These are phyloP conservation scores for Axinella damicornis DNA, from an alignment of 37 sponge, comb jelly and placozoan species.

Conservation along the genomic window DNA sequence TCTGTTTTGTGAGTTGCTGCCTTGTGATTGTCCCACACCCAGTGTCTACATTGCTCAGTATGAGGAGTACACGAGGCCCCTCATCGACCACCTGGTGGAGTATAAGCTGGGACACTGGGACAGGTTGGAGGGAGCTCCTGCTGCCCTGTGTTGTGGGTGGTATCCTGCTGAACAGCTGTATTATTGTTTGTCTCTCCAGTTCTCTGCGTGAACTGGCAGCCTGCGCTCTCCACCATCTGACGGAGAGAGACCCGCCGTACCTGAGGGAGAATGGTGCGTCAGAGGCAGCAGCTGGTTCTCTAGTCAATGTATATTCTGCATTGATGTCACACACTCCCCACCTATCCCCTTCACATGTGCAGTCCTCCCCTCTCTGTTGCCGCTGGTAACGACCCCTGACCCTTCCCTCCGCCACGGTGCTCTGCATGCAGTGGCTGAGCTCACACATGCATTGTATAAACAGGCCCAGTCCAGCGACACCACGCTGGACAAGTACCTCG, in stretches of 20 bases:
- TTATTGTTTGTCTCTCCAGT: no score
- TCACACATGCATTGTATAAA: conserved; percentile 50
- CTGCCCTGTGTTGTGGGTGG: no score
- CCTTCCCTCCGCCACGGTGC: conserved; percentile 86
- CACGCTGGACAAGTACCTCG: conserved; percentile 19
- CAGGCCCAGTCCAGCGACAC: not conserved
- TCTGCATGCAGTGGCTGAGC: conserved; percentile 77
- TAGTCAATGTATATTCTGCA: not conserved
- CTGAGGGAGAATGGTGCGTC: conserved; percentile 65
- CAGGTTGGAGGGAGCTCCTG: conserved; percentile 44
- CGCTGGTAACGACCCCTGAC: conserved; percentile 70
- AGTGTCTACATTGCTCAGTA: conserved; percentile 79
- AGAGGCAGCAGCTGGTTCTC: not conserved
- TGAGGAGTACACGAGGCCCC: conserved; percentile 80
- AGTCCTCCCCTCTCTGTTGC: conserved; percentile 76
- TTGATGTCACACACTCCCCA: not conserved
- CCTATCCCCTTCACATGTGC: not conserved
- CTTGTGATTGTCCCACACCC: not conserved
- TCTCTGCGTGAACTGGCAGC: conserved; percentile 75
- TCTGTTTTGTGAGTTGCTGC: not conserved
- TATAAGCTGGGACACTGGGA: conserved; percentile 92
- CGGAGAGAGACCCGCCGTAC: conserved; percentile 55
- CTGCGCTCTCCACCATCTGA: conserved; percentile 79
- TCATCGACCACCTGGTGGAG: conserved; percentile 82
- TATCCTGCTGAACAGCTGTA: no score